Evolutionary conservation across 30 jellyfish, hydroid and myxozoan species (phyloP).

Genomic region (Chrysaora quinquecirrha): DNA sequence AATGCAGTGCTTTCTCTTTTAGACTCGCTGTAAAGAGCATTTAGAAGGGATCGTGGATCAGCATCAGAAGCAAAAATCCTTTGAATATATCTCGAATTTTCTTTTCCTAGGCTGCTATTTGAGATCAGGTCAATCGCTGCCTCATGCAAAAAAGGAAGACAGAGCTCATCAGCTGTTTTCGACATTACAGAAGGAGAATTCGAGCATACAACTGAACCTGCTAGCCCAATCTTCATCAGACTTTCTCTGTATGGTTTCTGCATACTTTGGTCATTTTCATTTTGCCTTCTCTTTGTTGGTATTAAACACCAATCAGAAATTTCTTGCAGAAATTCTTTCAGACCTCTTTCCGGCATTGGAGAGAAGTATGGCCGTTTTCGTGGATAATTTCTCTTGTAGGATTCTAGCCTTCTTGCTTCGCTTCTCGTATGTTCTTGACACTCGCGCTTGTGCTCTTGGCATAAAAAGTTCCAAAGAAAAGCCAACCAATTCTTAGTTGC

Average conservation of each 20-base stretch:
- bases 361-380: too few species aligned
- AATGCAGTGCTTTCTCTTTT: conserved; percentile 12
- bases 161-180: background rate
- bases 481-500: background rate
- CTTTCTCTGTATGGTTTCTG: background rate
- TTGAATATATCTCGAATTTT: background rate
- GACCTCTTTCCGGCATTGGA: too few species aligned
- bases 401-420: too few species aligned
- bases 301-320: conserved; percentile 41
- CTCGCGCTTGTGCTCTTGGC: background rate
- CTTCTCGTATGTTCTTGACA: too few species aligned
- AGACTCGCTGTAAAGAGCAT: conserved; percentile 12
- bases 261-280: too few species aligned
- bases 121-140: too few species aligned
- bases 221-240: conserved; percentile 17
- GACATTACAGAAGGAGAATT: too few species aligned
- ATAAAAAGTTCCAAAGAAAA: background rate
- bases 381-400: too few species aligned
- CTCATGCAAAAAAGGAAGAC: background rate
- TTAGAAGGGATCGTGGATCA: conserved; percentile 4
- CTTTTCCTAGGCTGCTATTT: too few species aligned
- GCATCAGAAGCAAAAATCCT: background rate
- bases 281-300: conserved; percentile 34
- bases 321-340: background rate
- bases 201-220: background rate